Evolutionary conservation across 1,140 invertebrate genomes (phyloP).

Genomic region (Ips typographus): DNA sequence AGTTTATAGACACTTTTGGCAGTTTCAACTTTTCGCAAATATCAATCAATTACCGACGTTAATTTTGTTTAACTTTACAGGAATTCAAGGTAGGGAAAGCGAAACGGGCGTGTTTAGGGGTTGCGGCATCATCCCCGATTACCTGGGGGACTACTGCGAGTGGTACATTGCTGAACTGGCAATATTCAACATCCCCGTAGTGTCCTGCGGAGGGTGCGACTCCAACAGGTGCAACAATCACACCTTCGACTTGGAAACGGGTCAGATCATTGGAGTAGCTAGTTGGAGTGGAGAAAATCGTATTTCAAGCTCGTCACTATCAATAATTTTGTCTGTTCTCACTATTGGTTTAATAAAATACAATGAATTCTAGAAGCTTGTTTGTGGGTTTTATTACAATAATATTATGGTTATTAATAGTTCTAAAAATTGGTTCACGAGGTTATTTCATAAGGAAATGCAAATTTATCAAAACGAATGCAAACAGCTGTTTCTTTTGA

Average conservation of each 20-base stretch:
- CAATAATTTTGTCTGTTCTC: no score
- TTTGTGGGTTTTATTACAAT: no score
- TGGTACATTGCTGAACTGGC: slow-evolving; percentile 13
- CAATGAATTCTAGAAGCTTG: no score
- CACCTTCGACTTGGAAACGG: slow-evolving; percentile 1
- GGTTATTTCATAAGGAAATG: no score
- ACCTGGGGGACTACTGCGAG: slow-evolving; percentile 12
- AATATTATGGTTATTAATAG: no score
- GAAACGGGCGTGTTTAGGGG: slow-evolving; percentile 25
- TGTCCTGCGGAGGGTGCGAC: slow-evolving; percentile 15
- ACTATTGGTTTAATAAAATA: no score
- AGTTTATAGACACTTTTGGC: neutral
- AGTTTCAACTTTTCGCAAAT: neutral
- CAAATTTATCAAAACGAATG: no score
- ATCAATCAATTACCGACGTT: neutral
- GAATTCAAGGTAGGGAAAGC: slow-evolving; percentile 5
- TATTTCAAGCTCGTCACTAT: no score
- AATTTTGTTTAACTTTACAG: neutral
- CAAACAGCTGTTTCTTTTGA: no score
- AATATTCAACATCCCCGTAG: neutral
- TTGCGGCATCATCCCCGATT: slow-evolving; percentile 8
- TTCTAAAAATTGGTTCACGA: no score
- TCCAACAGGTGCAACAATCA: slow-evolving; percentile 8
- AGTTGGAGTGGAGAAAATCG: no score
- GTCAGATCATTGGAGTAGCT: neutral